Conservation (phyloP, 2,113 vertebrate species). For the Epinephelus moara region DNA sequence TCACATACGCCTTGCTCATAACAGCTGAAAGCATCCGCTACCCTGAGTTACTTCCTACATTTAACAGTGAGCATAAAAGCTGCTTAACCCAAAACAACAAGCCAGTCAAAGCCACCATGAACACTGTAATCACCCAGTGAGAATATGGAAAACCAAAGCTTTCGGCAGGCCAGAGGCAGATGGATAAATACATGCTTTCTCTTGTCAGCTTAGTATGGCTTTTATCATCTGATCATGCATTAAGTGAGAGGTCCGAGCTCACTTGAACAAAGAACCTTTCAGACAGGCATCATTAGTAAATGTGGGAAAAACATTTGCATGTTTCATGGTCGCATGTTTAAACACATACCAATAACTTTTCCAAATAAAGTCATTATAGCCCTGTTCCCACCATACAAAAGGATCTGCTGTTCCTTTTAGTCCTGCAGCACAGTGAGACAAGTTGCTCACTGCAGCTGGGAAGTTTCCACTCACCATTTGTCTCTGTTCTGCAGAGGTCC, state of each 20-base stretch:
- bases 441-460: too few relatives aligned
- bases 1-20: conserved; percentile 25
- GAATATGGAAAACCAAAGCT: conserved; percentile 21
- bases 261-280: not conserved
- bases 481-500: too few relatives aligned
- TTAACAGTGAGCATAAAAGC: conserved; percentile 48
- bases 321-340: not conserved
- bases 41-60: conserved; percentile 34
- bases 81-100: conserved; percentile 70
- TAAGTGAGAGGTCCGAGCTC: not conserved
- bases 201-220: not conserved
- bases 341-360: not conserved
- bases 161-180: conserved; percentile 72
- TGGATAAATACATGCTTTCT: conserved; percentile 55
- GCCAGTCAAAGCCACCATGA: conserved; percentile 37
- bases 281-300: not conserved
- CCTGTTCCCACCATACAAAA: too few relatives aligned
- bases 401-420: too few relatives aligned
- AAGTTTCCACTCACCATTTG: too few relatives aligned
- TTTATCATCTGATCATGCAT: conserved; percentile 1
- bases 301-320: not conserved
- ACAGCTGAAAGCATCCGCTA: conserved; percentile 17
- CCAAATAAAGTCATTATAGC: not conserved
- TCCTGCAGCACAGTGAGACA: too few relatives aligned
- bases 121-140: conserved; percentile 55